Percentiles rank a stretch among this genome's conserved stretches.
These are phyloP conservation scores for Mixornis gularis DNA, from an alignment of 2,113 vertebrate species.

Conservation along the genomic window DNA sequence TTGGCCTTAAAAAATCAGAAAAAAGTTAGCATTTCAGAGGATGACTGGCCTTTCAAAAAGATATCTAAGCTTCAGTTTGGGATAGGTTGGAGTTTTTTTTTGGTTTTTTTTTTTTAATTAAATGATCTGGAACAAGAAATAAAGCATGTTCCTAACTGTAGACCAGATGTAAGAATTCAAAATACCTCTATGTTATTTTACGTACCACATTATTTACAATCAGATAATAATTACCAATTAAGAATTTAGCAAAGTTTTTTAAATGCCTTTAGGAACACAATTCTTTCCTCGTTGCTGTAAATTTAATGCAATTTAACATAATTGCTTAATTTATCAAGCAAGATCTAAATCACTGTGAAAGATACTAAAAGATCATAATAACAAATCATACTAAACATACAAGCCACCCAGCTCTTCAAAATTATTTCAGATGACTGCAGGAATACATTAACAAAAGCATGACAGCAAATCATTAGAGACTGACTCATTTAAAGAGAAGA, in stretches of 20 bases:
- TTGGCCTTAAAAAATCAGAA: neutral
- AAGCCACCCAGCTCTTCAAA: neutral
- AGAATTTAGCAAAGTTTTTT: neutral
- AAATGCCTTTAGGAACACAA: neutral
- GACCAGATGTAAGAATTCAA: neutral
- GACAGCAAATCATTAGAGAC: neutral
- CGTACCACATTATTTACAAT: neutral
- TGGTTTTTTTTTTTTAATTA: neutral
- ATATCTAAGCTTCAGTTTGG: neutral
- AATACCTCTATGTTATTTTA: neutral
- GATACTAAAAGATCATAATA: neutral
- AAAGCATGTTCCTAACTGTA: neutral
- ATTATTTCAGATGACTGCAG: neutral
- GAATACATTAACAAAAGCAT: neutral
- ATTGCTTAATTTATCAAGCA: neutral
- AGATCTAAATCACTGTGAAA: neutral
- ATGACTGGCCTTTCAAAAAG: neutral
- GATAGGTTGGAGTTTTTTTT: neutral
- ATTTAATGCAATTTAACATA: neutral
- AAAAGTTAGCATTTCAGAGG: neutral
- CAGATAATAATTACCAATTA: neutral
- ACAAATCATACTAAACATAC: neutral
- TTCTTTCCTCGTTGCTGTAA: neutral
- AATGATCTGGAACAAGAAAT: neutral
- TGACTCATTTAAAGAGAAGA: neutral